Evolutionary conservation across 2,888 invertebrate genomes (phyloP).

Genomic region (Eueremaeus valkanovi): DNA sequence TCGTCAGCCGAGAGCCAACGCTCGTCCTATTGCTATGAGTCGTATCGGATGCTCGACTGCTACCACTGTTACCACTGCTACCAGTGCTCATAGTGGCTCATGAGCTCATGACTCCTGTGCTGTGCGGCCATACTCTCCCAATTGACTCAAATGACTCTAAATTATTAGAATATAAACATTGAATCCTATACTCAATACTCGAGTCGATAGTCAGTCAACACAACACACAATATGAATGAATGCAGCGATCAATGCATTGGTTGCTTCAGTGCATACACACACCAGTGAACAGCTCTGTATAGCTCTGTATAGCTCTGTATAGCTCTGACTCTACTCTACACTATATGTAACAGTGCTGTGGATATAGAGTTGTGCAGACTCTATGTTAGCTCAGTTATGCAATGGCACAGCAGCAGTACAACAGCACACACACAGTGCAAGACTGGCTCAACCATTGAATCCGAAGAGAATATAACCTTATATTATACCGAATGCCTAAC

Average conservation of each 20-base stretch:
- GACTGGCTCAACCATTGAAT: neutral
- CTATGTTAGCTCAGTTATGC: too few species aligned
- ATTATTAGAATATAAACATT: neutral
- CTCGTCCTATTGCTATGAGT: neutral
- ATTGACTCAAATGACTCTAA: neutral
- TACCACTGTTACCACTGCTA: neutral
- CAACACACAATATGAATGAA: neutral
- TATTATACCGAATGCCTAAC: neutral
- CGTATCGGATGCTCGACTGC: neutral
- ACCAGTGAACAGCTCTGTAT: too few species aligned
- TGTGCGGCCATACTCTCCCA: too few species aligned
- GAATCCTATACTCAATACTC: neutral
- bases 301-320: too few species aligned
- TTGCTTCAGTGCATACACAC: too few species aligned
- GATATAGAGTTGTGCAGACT: too few species aligned
- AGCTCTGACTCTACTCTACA: neutral
- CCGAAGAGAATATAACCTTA: neutral
- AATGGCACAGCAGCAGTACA: neutral
- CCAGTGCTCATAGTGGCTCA: neutral
- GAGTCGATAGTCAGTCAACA: too few species aligned
- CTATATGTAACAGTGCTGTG: too few species aligned
- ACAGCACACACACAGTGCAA: too few species aligned
- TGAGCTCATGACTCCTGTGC: too few species aligned
- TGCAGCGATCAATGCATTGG: too few species aligned
- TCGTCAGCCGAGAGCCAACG: too few species aligned